Base-by-base conservation (phyloP, 2,888 invertebrate genomes). In the Holacanthella duospinosa region DNA sequence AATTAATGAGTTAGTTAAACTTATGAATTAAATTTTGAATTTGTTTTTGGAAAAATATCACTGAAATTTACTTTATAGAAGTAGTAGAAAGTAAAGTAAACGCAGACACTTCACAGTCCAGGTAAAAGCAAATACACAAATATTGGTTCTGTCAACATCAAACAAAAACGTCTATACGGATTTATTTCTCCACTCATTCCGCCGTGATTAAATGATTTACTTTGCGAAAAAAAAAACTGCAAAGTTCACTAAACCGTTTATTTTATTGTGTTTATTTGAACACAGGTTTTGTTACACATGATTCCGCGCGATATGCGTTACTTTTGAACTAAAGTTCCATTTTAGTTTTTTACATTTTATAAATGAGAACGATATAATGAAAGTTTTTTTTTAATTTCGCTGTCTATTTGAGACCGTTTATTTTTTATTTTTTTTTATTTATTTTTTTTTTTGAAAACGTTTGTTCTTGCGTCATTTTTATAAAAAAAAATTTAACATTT, bases 111-210 rank as follows among this genome's bases (percentile, higher is more conserved):
- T 48, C 48, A 48, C 19, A 48, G 36, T 36, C 9, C 43, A 44
- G 59, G 57, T 57, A 57, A 59, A 36, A 43, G 44, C 25, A 59
- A 44, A 59, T 55, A 55, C 44, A 43, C 59, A 59, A 59, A 59
- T 59, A 59, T 59, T 59, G 59, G 59, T 27, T 59, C 44, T 43
- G 59, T 43, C 59, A 59, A 59, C 36, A 59, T 19, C 36, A 21
- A 44, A 58, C 21, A 36, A n/a, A 24, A 36, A 21, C 48, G 21
- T 48, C 48, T n/a, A 48, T 21, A 48, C 19, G 48, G 48, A 9
- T 48, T 48, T 48, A n/a, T 21, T 48, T 48, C 48, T 21, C 48
- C 21, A 9, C 21, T 48, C 48, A 48, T 48, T 48, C n/a, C n/a
- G 48, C 48, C 6, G n/a, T 48, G 48, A 48, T 48, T 48, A 48